Base-by-base conservation (phyloP, 2,888 invertebrate species). In the Agapostemon virescens region DNA sequence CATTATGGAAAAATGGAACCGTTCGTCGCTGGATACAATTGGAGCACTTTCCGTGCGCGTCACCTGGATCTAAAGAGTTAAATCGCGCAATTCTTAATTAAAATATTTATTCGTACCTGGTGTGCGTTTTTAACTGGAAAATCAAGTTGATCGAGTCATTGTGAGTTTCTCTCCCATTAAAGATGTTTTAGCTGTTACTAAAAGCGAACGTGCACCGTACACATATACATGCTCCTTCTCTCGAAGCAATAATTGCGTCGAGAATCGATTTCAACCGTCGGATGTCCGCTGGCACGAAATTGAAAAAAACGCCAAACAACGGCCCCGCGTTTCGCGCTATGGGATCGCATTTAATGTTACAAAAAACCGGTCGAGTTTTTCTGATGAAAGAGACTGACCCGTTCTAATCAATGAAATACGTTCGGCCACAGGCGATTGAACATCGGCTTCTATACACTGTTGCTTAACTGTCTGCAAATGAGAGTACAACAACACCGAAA, bases 361-460 rank as follows among this genome's bases (percentile, higher is more conserved):
- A 66, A 40, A 49, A 64, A 69, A 45, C 26, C 6, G 20, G 11
- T 26, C 64, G 55, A 52, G 76, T 64, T 79, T 76, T 70, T 70
- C 55, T 40, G 77, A 78, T 75, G 75, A 79, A 84, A 82, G 71
- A 49, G 52, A 33, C 63, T 36, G 61, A 69, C 52, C 45, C 58
- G 68, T 67, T 74, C 69, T 84, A 84, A 86, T 81, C 75, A 79
- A 81, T 66, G 68, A 70, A 81, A 81, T 67, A 84, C 73, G 74
- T 66, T 82, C 63, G 72, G 49, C 74, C 67, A 52, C 73, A 72
- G 33, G 45, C 78, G 71, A 79, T 82, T 45, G 84, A 49, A 49
- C 74, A 68, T 76, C 55, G 45, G 74, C 68, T 84, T 78, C 45
- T 36, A 70, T 79, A 33, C 52, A 52, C 42, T 23, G 67, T 69